Evolutionary conservation across 35 echinoderm and acorn worm species (phyloP).

Genomic region (Apostichopus californicus): DNA sequence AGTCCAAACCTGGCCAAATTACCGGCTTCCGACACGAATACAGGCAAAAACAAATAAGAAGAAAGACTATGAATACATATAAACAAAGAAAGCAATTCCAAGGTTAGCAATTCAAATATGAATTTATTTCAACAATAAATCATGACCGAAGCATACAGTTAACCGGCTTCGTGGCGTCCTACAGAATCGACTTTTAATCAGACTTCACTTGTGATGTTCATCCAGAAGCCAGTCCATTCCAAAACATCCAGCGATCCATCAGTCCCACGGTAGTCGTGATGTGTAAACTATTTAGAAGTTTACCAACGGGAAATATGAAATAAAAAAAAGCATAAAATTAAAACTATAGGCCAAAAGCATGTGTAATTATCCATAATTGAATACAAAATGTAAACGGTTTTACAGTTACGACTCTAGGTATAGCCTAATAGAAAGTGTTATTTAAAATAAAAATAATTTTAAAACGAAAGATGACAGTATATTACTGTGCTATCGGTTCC

Average conservation of each 20-base stretch:
- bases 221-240: neutral
- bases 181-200: neutral
- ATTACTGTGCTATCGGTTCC: too few species aligned
- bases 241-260: neutral
- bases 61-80: neutral
- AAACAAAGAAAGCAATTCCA: too few species aligned
- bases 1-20: too few species aligned
- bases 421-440: too few species aligned
- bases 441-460: too few species aligned
- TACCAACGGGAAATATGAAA: neutral
- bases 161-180: too few species aligned
- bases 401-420: too few species aligned
- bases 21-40: too few species aligned
- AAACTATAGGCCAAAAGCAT: neutral
- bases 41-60: neutral
- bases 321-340: neutral
- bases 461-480: too few species aligned
- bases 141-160: neutral
- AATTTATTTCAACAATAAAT: neutral
- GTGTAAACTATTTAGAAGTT: neutral
- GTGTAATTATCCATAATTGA: too few species aligned
- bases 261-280: neutral
- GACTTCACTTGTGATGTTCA: neutral
- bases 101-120: too few species aligned
- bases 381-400: too few species aligned